Percentiles rank a stretch among this genome's conserved stretches.
Evolutionary conservation across 2,113 vertebrate species (phyloP).

Genomic region (Columba janthina): DNA sequence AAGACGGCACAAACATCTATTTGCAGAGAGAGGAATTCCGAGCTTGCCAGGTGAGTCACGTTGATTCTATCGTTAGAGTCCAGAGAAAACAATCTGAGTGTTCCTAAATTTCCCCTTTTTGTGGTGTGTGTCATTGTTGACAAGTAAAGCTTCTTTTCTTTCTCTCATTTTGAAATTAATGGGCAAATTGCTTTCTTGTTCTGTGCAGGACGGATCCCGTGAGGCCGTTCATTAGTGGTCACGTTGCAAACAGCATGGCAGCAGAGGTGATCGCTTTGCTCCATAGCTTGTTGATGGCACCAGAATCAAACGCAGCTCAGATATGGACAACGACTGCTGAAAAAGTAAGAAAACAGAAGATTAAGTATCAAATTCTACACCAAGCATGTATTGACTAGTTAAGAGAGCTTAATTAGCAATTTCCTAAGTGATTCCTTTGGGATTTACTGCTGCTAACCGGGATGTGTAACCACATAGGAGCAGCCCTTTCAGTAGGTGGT

Average conservation of each 20-base stretch:
- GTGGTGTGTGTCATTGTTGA: background rate
- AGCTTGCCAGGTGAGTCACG: constrained; percentile 86
- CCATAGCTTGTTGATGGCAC: constrained; percentile 94
- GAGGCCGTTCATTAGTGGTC: constrained; percentile 95
- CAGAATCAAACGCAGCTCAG: constrained; percentile 95
- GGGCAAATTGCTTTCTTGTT: background rate
- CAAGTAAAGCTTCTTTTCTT: background rate
- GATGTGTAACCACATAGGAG: background rate
- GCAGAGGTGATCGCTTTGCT: constrained; percentile 96
- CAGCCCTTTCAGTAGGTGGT: background rate
- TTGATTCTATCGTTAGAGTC: fast-evolving
- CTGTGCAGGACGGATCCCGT: constrained; percentile 88
- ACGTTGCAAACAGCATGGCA: constrained; percentile 98
- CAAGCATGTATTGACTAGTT: background rate
- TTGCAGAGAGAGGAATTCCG: constrained; percentile 93
- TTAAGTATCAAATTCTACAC: background rate
- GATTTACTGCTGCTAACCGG: fast-evolving
- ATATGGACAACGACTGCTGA: constrained; percentile 98
- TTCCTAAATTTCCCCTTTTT: background rate
- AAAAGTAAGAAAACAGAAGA: constrained; percentile 77
- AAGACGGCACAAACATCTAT: constrained; percentile 94
- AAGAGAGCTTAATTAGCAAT: background rate
- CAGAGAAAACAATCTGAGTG: too few relatives aligned
- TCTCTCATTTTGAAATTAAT: background rate
- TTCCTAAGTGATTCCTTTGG: background rate